Evolutionary conservation across 2,113 vertebrate species (phyloP).

Genomic region (Ceratotherium simum): DNA sequence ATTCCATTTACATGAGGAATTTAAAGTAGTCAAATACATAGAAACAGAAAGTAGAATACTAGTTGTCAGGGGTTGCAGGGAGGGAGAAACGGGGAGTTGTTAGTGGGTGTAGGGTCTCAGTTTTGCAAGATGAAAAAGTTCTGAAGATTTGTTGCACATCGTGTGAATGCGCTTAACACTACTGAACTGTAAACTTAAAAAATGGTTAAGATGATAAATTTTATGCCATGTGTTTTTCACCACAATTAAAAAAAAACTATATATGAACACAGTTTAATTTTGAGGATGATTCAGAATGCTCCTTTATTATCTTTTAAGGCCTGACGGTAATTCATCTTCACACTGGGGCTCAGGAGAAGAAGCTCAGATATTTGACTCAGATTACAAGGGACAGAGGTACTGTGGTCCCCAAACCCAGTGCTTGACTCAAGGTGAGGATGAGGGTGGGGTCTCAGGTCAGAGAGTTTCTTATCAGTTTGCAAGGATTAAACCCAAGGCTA

Average conservation of each 20-base stretch:
- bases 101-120: background rate
- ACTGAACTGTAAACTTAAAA: background rate
- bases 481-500: background rate
- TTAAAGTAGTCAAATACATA: background rate
- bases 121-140: slow-evolving; percentile 19
- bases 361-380: background rate
- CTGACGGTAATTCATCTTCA: background rate
- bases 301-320: background rate
- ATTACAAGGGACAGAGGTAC: background rate
- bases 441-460: background rate
- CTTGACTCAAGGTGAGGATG: background rate
- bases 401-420: background rate
- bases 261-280: background rate
- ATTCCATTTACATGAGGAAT: background rate
- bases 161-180: background rate
- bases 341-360: background rate
- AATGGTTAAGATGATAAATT: background rate
- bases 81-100: background rate
- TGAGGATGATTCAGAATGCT: background rate
- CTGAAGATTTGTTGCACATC: background rate
- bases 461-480: background rate
- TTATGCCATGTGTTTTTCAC: background rate
- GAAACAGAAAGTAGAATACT: background rate
- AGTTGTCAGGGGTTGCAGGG: background rate
- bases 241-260: background rate